A percentile compares a stretch with the other conserved stretches of the same genome.
phyloP scores from a whole-genome alignment of 1,140 invertebrate genomes.

The Bombus pascuorum region DNA sequence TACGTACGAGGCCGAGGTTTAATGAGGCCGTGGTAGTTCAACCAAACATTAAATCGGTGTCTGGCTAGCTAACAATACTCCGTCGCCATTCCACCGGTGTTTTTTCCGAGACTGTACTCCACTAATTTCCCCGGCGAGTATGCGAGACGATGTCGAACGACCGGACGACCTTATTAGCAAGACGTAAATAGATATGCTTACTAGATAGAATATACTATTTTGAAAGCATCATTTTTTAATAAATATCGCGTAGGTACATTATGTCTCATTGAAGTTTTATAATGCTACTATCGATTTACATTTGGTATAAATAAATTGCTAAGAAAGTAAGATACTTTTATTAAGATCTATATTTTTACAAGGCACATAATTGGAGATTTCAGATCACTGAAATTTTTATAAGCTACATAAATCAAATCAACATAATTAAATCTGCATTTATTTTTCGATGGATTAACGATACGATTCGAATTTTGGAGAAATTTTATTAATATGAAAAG shows the following conservation, averaged over 20 bases:
- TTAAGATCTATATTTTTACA: no score
- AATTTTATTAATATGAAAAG: no score
- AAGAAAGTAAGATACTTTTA: no score
- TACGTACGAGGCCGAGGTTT: conserved; percentile 49
- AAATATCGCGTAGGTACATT: not conserved
- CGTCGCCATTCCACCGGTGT: not conserved
- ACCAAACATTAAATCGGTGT: conserved; percentile 65
- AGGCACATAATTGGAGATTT: no score
- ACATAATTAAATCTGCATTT: no score
- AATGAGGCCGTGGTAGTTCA: conserved; percentile 59
- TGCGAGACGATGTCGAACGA: conserved; percentile 11
- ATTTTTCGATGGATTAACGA: no score
- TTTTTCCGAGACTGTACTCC: conserved; percentile 7
- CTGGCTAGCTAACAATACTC: conserved; percentile 55
- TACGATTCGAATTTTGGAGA: no score
- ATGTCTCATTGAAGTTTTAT: not conserved
- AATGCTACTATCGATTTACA: not conserved
- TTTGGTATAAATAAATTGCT: no score
- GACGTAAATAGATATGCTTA: not conserved
- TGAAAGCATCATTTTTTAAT: not conserved
- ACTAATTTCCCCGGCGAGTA: conserved; percentile 22
- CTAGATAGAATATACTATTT: not conserved
- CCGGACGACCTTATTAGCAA: not conserved
- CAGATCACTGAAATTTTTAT: no score
- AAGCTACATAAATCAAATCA: no score